Evolutionary conservation across 2,888 invertebrate genomes (phyloP).

Genomic region (Melinaea marsaeus): DNA sequence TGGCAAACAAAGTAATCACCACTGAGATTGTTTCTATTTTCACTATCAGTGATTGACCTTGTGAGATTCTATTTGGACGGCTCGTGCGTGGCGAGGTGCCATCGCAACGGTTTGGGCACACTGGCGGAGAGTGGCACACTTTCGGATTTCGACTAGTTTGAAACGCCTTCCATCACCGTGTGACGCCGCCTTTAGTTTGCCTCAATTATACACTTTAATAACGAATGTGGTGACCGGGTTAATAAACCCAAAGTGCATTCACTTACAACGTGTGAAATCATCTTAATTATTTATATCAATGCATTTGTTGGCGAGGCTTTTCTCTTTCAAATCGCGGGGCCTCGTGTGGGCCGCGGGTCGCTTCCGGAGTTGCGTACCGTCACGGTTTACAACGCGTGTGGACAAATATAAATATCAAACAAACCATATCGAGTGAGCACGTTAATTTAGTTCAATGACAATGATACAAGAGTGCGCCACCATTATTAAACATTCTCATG

Average conservation of each 20-base stretch:
- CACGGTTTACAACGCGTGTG: constrained; percentile 67
- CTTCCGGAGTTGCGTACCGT: constrained; percentile 39
- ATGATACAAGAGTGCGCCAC: constrained; percentile 35
- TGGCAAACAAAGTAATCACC: constrained; percentile 25
- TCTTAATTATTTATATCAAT: constrained; percentile 25
- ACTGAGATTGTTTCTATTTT: constrained; percentile 49
- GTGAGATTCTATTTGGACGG: constrained; percentile 59
- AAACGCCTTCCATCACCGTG: constrained; percentile 21
- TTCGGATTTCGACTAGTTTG: constrained; percentile 39
- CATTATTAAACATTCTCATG: too few species aligned
- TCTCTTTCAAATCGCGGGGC: constrained; percentile 24
- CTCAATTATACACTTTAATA: constrained; percentile 54
- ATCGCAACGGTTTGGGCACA: constrained; percentile 59
- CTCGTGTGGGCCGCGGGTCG: constrained; percentile 44
- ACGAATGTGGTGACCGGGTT: constrained; percentile 70
- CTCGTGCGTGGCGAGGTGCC: constrained; percentile 62
- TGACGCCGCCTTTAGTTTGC: constrained; percentile 25
- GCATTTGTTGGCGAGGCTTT: constrained; percentile 20
- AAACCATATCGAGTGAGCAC: constrained; percentile 60
- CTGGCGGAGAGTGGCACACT: constrained; percentile 56
- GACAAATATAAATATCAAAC: constrained; percentile 62
- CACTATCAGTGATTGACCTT: constrained; percentile 68
- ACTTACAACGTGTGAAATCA: constrained; percentile 63
- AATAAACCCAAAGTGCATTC: constrained; percentile 67
- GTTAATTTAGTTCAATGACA: constrained; percentile 57